A percentile compares a stretch with the other conserved stretches of the same genome.
Evolutionary conservation across 2,888 invertebrate species (phyloP).

Genomic region (Melinaea marsaeus): DNA sequence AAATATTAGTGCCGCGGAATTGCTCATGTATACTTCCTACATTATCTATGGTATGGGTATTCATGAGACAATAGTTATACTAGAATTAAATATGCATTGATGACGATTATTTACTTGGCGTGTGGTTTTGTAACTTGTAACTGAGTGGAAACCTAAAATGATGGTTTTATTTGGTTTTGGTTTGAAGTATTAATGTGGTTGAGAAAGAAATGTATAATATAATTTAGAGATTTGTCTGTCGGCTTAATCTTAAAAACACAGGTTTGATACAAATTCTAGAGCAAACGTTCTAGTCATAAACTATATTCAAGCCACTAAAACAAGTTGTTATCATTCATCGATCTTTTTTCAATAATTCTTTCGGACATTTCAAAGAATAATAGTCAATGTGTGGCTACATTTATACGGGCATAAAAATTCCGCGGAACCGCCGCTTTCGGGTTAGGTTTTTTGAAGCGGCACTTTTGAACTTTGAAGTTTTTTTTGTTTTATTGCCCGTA

Average conservation of each 20-base stretch:
- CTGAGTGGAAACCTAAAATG: no score
- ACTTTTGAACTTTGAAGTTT: conserved; percentile 45
- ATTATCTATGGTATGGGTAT: conserved; percentile 13
- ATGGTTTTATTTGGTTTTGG: no score
- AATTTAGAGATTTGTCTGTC: no score
- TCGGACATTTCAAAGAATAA: conserved; percentile 17
- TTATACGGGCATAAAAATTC: conserved; percentile 30
- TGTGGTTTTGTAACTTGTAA: no score
- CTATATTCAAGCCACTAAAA: not conserved
- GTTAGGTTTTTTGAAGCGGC: conserved; percentile 39
- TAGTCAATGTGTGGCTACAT: conserved; percentile 10
- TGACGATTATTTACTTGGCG: not conserved
- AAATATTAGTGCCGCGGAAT: conserved; percentile 27
- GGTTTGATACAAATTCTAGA: no score
- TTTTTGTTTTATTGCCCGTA: conserved; percentile 51
- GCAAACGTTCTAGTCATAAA: no score
- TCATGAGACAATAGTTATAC: conserved; percentile 5
- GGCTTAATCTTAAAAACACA: no score
- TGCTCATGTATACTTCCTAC: conserved; percentile 28
- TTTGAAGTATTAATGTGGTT: no score
- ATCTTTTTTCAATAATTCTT: conserved; percentile 7
- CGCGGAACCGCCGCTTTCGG: conserved; percentile 30
- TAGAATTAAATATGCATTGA: conserved; percentile 3
- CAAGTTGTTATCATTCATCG: not conserved
- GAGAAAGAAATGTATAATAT: no score